Evolutionary conservation across 1,140 invertebrate genomes (phyloP).

Genomic region (Hyphantria cunea): DNA sequence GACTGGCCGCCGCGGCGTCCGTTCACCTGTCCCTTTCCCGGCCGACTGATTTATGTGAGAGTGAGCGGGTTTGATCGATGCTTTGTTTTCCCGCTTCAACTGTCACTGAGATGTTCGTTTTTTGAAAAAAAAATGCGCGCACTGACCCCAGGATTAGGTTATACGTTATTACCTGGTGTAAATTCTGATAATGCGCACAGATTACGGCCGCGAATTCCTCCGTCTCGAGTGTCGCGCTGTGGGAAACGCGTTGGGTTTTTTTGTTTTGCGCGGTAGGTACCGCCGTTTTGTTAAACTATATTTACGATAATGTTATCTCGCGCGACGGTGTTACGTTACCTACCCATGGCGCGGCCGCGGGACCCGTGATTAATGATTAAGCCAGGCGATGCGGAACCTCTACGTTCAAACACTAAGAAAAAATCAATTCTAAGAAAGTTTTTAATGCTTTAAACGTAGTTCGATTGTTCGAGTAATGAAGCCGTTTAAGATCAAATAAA

Average conservation of each 20-base stretch:
- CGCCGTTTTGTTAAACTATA: slow-evolving; percentile 64
- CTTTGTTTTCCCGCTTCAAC: slow-evolving; percentile 54
- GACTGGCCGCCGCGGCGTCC: slow-evolving; percentile 57
- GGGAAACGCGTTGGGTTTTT: slow-evolving; percentile 43
- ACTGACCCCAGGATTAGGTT: slow-evolving; percentile 45
- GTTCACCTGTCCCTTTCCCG: slow-evolving; percentile 76
- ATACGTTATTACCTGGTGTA: slow-evolving; percentile 56
- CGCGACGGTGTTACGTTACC: slow-evolving; percentile 68
- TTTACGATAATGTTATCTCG: slow-evolving; percentile 71
- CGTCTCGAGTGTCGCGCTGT: slow-evolving; percentile 55
- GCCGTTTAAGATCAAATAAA: slow-evolving; percentile 46
- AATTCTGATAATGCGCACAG: slow-evolving; percentile 70
- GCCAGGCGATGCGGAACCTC: slow-evolving; percentile 38
- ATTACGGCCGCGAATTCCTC: slow-evolving; percentile 54
- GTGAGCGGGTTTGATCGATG: slow-evolving; percentile 75
- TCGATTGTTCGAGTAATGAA: slow-evolving; percentile 55
- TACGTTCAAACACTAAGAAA: slow-evolving; percentile 31
- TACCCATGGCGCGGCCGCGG: slow-evolving; percentile 31
- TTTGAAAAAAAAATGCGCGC: slow-evolving; percentile 42
- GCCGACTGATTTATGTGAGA: slow-evolving; percentile 78
- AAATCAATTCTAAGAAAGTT: slow-evolving; percentile 51
- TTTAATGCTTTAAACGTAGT: slow-evolving; percentile 25
- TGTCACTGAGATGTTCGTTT: slow-evolving; percentile 43
- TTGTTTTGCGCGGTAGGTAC: slow-evolving; percentile 48
- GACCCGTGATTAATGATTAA: slow-evolving; percentile 62